Conservation (phyloP, 2,888 invertebrate species). For the Steinernema carpocapsae region DNA sequence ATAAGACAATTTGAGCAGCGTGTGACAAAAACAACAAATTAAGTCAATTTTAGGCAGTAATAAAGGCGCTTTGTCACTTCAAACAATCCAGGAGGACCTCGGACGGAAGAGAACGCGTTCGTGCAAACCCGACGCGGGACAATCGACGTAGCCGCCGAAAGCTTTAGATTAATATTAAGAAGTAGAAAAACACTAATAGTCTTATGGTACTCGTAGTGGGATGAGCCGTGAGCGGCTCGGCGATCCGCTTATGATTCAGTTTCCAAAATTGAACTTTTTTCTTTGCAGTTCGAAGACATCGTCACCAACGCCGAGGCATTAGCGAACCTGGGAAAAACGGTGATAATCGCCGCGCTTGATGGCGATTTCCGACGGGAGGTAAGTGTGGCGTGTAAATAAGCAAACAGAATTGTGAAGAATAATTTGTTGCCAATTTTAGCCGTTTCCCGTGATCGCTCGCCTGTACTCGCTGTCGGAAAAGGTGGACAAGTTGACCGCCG, state of each 20-base stretch:
- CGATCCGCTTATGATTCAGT: background rate
- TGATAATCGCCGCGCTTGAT: conserved; percentile 75
- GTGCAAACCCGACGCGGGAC: background rate
- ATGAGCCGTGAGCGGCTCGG: too few species aligned
- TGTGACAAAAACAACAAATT: conserved; percentile 12
- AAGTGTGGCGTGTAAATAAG: background rate
- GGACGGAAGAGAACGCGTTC: background rate
- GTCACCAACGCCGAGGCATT: conserved; percentile 72
- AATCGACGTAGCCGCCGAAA: too few species aligned
- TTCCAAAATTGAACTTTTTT: background rate
- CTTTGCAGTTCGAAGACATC: conserved; percentile 62
- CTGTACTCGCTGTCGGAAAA: conserved; percentile 49
- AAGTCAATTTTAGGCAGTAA: background rate
- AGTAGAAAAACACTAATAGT: background rate
- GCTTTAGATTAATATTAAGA: background rate
- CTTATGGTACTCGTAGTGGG: background rate
- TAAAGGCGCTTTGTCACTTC: background rate
- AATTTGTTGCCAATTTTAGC: conserved; percentile 43
- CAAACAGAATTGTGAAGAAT: background rate
- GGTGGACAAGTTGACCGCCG: conserved; percentile 52
- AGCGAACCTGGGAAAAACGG: conserved; percentile 74
- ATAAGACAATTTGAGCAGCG: conserved; percentile 12
- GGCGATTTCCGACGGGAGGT: conserved; percentile 74
- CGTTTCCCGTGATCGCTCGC: conserved; percentile 46
- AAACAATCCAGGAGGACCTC: background rate